These are phyloP conservation scores for Eupithecia abbreviata DNA, from an alignment of 2,888 invertebrate genomes.

Conservation along the genomic window DNA sequence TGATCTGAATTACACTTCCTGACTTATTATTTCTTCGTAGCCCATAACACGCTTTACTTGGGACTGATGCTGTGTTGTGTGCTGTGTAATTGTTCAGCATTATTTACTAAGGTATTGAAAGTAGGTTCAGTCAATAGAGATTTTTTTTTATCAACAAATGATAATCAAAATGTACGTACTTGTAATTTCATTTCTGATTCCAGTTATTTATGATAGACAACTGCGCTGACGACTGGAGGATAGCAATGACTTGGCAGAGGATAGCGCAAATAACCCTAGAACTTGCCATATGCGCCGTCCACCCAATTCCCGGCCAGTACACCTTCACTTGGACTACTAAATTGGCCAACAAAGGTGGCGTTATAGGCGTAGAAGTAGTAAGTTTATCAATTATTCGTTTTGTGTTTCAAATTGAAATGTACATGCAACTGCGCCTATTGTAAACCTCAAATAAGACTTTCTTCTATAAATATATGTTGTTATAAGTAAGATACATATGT, in stretches of 20 bases:
- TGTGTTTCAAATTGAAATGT: not conserved
- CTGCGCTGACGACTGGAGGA: conserved; percentile 99
- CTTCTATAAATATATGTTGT: not conserved
- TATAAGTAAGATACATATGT: not conserved
- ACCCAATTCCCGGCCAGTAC: conserved; percentile 98
- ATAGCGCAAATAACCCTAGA: conserved; percentile 96
- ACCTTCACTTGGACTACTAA: conserved; percentile 98
- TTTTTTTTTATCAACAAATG: not conserved
- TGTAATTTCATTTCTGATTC: conserved; percentile 58
- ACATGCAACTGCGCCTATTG: not conserved
- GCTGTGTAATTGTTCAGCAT: too few relatives aligned
- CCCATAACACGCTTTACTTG: not conserved
- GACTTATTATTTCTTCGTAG: too few relatives aligned
- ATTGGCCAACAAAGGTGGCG: conserved; percentile 93
- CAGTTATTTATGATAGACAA: conserved; percentile 99
- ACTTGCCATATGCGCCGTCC: conserved; percentile 97
- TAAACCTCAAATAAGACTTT: not conserved
- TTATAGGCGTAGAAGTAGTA: conserved; percentile 86
- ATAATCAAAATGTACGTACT: not conserved
- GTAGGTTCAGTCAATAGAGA: not conserved
- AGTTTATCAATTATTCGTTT: conserved; percentile 50
- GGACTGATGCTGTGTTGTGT: too few relatives aligned
- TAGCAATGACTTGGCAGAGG: conserved; percentile 99
- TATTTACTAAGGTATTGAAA: not conserved
- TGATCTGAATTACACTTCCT: too few relatives aligned